Conservation (phyloP, 64 coral and sea anemone species). For the Dendrophyllia cribrosa region DNA sequence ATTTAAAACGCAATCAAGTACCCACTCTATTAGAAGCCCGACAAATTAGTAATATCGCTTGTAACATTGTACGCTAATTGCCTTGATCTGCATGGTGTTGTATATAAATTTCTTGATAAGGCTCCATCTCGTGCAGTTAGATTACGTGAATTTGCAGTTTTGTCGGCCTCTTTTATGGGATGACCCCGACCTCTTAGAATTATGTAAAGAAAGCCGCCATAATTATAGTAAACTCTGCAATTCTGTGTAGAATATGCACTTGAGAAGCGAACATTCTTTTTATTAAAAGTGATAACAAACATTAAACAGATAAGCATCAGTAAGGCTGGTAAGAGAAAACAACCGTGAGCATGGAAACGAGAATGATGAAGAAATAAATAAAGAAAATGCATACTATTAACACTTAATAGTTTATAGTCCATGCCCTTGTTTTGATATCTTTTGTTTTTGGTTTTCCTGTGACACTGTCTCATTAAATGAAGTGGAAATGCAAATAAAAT, state of each 20-base stretch:
- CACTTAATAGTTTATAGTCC: neutral
- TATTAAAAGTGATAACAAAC: neutral
- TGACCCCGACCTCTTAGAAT: constrained; percentile 9
- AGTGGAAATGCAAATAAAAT: constrained; percentile 12
- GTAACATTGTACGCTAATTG: neutral
- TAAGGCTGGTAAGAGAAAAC: neutral
- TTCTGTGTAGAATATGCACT: neutral
- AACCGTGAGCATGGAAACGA: neutral
- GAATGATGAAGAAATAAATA: too few relatives aligned
- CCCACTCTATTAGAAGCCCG: neutral
- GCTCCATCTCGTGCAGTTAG: neutral
- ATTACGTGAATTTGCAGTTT: neutral
- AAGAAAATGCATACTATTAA: neutral
- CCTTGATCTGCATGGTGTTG: neutral
- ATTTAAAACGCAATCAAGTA: neutral
- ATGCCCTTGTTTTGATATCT: neutral
- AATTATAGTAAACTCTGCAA: neutral
- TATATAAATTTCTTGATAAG: neutral
- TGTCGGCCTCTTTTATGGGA: neutral
- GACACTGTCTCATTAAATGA: neutral
- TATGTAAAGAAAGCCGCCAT: neutral
- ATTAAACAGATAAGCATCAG: neutral
- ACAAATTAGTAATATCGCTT: neutral
- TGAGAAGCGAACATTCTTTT: neutral
- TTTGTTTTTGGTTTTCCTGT: neutral